A percentile compares a stretch with the other conserved stretches of the same genome.
phyloP scores from a whole-genome alignment of 1,140 invertebrate genomes.

The Caenorhabditis latens region DNA sequence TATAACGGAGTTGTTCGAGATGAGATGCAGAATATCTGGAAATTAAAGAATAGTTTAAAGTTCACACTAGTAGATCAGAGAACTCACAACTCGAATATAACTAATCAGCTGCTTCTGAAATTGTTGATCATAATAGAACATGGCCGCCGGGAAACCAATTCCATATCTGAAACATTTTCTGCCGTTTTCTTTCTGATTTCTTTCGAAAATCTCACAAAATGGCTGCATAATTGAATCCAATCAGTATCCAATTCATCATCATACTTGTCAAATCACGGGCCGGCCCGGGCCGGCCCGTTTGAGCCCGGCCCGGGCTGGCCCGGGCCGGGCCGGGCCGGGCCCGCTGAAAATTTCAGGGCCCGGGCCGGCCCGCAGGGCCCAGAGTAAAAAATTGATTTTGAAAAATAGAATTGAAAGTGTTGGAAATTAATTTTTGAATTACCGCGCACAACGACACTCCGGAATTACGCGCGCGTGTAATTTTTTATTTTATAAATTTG shows the following conservation, averaged over 20 bases:
- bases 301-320: no score
- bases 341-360: no score
- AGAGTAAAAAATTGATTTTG: no score
- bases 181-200: background rate
- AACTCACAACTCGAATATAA: constrained; percentile 1
- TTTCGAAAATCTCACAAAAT: constrained; percentile 24
- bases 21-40: constrained; percentile 13
- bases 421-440: no score
- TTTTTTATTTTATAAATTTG: no score
- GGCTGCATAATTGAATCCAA: constrained; percentile 57
- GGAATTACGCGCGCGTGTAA: no score
- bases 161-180: constrained; percentile 43
- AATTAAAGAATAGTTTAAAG: background rate
- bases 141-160: constrained; percentile 54
- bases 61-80: background rate
- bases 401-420: no score
- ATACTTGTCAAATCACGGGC: no score
- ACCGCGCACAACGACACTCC: no score
- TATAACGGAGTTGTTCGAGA: background rate
- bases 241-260: constrained; percentile 60
- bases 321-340: no score
- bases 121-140: constrained; percentile 55
- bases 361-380: no score
- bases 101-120: constrained; percentile 26
- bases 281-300: no score